phyloP scores from a whole-genome alignment of 2,888 invertebrate species.

The Pilophorus perplexus region DNA sequence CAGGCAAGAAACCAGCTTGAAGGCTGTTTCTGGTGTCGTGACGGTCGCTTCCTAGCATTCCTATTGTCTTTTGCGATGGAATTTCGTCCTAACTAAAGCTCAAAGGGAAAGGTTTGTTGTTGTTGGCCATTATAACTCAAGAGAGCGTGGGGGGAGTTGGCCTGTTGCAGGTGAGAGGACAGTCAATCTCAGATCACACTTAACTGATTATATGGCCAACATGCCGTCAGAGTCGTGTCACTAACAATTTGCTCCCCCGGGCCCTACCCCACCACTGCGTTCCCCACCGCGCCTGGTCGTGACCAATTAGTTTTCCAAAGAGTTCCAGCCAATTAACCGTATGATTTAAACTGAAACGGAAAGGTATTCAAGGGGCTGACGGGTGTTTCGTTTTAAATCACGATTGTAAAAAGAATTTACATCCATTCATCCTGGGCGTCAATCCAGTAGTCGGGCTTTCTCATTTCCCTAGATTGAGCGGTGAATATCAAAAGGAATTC shows the following conservation, averaged over 20 bases:
- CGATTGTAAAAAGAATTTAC: constrained; percentile 16
- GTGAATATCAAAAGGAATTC: no score
- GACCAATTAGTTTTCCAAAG: constrained; percentile 33
- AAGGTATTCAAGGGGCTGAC: no score
- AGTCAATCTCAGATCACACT: constrained; percentile 15
- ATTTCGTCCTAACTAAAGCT: no score
- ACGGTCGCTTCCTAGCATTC: no score
- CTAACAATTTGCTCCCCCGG: constrained; percentile 24
- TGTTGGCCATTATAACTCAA: no score
- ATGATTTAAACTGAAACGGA: constrained; percentile 10
- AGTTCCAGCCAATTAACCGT: constrained; percentile 17
- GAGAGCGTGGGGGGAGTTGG: neutral
- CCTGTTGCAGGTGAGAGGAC: constrained; percentile 8
- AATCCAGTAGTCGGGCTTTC: no score
- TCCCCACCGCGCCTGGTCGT: constrained; percentile 18
- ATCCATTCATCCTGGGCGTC: no score
- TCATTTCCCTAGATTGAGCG: no score
- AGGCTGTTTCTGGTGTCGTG: no score
- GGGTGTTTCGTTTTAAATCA: neutral
- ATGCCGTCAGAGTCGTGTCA: constrained; percentile 29
- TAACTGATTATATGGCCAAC: constrained; percentile 17
- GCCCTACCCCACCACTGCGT: neutral
- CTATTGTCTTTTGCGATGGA: no score
- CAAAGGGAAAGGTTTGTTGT: no score
- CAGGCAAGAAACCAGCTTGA: no score